phyloP scores from a whole-genome alignment of 2,113 vertebrate species.

The Chelonoidis abingdonii region DNA sequence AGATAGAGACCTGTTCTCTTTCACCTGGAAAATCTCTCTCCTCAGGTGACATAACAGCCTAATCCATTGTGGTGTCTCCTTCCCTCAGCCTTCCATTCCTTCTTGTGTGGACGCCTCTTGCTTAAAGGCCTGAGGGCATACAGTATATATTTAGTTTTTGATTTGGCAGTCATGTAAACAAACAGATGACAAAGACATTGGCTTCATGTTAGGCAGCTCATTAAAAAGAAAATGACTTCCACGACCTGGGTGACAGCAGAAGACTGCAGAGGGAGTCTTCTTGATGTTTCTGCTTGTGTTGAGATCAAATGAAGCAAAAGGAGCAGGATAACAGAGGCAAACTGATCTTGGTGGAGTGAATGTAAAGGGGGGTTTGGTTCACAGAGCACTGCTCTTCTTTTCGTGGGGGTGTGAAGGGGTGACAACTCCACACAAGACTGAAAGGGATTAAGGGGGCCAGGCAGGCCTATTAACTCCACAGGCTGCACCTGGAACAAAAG shows the following conservation, averaged over 20 bases:
- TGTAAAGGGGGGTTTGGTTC: background rate
- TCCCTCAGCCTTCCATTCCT: background rate
- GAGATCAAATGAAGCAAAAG: background rate
- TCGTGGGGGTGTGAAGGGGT: background rate
- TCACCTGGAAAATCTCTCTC: background rate
- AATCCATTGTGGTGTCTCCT: background rate
- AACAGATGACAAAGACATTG: background rate
- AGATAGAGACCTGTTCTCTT: background rate
- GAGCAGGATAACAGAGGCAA: background rate
- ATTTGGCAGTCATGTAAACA: background rate
- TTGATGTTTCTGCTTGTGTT: background rate
- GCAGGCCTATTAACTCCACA: background rate
- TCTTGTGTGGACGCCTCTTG: background rate
- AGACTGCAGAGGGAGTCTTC: background rate
- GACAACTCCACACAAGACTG: background rate
- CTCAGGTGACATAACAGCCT: background rate
- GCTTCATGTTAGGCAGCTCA: background rate
- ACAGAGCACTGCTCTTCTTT: background rate
- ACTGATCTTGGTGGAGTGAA: background rate
- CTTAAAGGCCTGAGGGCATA: background rate
- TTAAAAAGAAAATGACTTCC: background rate
- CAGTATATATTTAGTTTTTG: background rate
- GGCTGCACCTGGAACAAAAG: background rate
- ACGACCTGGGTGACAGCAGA: background rate
- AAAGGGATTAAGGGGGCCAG: background rate